Base-by-base conservation (phyloP, 1,140 invertebrate species). In the Aphelinus atriplicis region DNA sequence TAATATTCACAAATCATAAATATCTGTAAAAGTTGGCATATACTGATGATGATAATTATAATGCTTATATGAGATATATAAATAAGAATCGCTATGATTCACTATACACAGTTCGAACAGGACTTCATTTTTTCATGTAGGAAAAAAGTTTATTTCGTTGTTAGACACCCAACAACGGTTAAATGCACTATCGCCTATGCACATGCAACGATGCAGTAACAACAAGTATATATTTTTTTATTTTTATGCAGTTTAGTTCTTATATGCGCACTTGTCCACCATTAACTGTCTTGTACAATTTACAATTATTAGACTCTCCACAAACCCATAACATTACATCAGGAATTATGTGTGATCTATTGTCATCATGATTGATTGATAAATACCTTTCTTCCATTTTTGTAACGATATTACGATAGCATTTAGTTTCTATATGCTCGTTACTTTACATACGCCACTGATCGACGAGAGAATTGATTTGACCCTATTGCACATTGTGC, bases 311-410 rank as follows among this genome's bases (percentile, higher is more conserved):
- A 78, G 57, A 67, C 61, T 45, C 71, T 78, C 61, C n/a, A 47
- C 69, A 48, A 51, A 55, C 64, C 60, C 64, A 57, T 67, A 73
- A 73, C 43, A 62, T n/a, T 67, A 50, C 67, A 68, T n/a, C 70
- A 26, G 53, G 73, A 75, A 71, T 75, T 75, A 70, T 60, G 48
- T 81, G 82, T 81, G 78, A 78, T 80, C 84, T 85, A 85, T 85
- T 85, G 84, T 85, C 84, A 84, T 76, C 81, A 81, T 81, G 80
- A 85, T 84, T 84, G 81, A 85, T 84, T 85, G 79, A 80, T 79
- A 83, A 83, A 67, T 77, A 76, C 78, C 78, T 77, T 61, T 81
- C 77, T 78, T 77, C 62, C 26, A 75, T 80, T 77, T 61, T 61
- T 61, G 56, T 68, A 61, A 56, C 56, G n/a, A 63, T 2, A 45